Evolutionary conservation across 2,797 vertebrate species (phyloP).

Genomic region (Peromyscus melanophrys): DNA sequence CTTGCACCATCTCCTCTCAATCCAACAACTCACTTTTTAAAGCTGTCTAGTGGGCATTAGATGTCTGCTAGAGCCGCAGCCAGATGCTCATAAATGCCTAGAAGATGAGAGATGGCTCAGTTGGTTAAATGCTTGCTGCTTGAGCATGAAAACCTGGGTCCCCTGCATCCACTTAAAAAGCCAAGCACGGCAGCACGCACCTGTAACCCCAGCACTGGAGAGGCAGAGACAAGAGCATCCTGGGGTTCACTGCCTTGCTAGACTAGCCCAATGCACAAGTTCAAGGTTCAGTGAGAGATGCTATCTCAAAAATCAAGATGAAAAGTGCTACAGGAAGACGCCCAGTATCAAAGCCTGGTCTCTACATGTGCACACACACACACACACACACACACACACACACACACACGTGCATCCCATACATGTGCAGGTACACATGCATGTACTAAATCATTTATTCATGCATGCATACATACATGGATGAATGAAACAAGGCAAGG

Average conservation of each 20-base stretch:
- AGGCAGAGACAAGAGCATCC: not conserved
- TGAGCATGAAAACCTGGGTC: not conserved
- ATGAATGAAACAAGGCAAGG: not conserved
- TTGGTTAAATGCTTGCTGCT: not conserved
- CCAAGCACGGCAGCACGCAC: not conserved
- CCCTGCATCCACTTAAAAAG: not conserved
- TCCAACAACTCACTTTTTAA: not conserved
- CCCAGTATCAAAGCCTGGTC: not conserved
- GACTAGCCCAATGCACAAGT: not conserved
- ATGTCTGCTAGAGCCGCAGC: not conserved
- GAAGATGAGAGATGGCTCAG: not conserved
- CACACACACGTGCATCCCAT: not conserved
- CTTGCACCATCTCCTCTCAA: not conserved
- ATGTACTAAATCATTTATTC: not conserved
- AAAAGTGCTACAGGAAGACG: not conserved
- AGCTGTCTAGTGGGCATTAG: not conserved
- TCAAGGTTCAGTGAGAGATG: not conserved
- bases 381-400: too few relatives aligned
- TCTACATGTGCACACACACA: not conserved
- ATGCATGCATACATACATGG: not conserved
- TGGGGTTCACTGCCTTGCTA: not conserved
- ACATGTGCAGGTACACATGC: not conserved
- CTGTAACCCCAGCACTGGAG: not conserved
- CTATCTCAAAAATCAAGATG: not conserved
- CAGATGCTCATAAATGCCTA: too few relatives aligned